Percentiles rank a stretch among this genome's conserved stretches.
Conservation (phyloP, 2,113 vertebrate genomes). For the Aegotheles bennettii region DNA sequence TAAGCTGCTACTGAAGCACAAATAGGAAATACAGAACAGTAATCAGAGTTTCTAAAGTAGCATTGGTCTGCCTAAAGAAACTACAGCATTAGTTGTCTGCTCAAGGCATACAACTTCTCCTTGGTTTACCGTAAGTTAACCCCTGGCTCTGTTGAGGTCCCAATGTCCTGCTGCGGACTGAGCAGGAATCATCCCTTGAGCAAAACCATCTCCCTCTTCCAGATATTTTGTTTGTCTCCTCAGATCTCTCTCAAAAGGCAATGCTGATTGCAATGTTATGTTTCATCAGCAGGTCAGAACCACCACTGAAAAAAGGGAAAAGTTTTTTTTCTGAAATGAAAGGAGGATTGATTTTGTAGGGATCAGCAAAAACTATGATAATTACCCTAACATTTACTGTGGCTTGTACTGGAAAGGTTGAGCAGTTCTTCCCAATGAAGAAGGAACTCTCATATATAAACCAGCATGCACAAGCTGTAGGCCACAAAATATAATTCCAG, state of each 20-base stretch:
- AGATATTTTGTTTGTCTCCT: fast-evolving
- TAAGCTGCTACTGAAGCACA: background rate
- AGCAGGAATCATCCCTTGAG: background rate
- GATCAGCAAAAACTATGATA: background rate
- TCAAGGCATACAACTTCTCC: background rate
- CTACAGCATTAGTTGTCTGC: fast-evolving
- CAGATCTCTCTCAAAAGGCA: background rate
- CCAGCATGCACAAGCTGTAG: background rate
- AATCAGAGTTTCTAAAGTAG: background rate
- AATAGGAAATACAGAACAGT: background rate
- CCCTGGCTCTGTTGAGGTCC: background rate
- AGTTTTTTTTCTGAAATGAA: background rate
- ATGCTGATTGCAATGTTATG: fast-evolving
- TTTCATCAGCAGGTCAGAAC: background rate
- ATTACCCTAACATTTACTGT: background rate
- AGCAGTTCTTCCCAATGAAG: background rate
- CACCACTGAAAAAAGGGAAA: background rate
- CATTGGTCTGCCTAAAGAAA: background rate
- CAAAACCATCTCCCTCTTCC: background rate
- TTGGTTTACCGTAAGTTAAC: fast-evolving
- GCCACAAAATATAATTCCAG: background rate
- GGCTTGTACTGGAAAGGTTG: background rate
- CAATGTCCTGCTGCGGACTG: fast-evolving
- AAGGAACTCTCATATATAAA: background rate
- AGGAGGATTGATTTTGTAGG: background rate